Conservation (phyloP, 2,113 vertebrate species). For the Nasalis larvatus region DNA sequence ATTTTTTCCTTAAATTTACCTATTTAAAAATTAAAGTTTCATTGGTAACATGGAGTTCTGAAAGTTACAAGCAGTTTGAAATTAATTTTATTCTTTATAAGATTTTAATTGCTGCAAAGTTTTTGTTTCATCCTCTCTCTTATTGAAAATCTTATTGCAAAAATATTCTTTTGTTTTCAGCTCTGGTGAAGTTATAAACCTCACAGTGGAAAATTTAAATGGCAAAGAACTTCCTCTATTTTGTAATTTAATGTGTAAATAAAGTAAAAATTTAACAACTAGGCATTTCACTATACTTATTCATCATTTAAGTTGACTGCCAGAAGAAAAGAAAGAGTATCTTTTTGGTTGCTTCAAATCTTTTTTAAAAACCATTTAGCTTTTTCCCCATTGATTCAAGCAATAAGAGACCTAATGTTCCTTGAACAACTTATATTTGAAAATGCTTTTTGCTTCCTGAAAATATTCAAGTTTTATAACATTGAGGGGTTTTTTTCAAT, state of each 20-base stretch:
- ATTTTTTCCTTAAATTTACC: not conserved
- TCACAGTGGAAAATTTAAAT: not conserved
- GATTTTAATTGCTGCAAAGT: conserved; percentile 39
- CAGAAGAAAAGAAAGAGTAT: conserved; percentile 63
- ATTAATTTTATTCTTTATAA: conserved; percentile 42
- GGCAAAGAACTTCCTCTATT: not conserved
- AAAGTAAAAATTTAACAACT: conserved; percentile 57
- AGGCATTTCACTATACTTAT: conserved; percentile 25
- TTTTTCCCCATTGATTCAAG: conserved; percentile 64
- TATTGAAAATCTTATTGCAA: conserved; percentile 39
- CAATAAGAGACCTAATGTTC: conserved; percentile 71
- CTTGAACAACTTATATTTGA: conserved; percentile 66
- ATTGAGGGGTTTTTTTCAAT: conserved; percentile 58
- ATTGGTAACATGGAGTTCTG: not conserved
- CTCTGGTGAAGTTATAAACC: conserved; percentile 29
- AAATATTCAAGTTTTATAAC: conserved; percentile 69
- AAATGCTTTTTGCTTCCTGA: conserved; percentile 61
- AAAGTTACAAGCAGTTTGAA: conserved; percentile 11
- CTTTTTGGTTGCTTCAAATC: conserved; percentile 62
- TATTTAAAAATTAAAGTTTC: conserved; percentile 46
- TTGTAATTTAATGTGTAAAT: conserved; percentile 68
- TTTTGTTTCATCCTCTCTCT: conserved; percentile 18
- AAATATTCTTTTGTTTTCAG: conserved; percentile 56
- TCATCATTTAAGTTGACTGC: conserved; percentile 44
- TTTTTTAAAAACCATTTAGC: conserved; percentile 62